phyloP scores from a whole-genome alignment of 1,140 invertebrate species.

The Saccostrea cuccullata region DNA sequence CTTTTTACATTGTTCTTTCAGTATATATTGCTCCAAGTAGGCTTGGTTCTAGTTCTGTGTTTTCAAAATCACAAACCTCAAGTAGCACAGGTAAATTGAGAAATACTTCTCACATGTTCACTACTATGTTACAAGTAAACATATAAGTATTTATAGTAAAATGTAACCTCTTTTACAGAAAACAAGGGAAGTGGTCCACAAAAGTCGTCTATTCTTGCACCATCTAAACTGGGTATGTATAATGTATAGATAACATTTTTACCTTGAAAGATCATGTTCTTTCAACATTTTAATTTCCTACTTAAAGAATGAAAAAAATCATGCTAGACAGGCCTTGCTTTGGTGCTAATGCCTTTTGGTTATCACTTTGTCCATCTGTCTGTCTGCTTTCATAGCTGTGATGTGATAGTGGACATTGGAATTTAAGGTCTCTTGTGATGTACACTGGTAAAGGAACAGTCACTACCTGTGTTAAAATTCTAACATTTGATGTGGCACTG shows the following conservation, averaged over 20 bases:
- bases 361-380: not conserved
- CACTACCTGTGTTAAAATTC: too few relatives aligned
- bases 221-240: constrained; percentile 55
- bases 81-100: constrained; percentile 21
- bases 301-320: too few relatives aligned
- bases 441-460: too few relatives aligned
- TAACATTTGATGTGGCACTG: too few relatives aligned
- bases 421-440: too few relatives aligned
- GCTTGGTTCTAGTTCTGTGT: constrained; percentile 51
- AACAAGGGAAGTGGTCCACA: constrained; percentile 42
- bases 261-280: not conserved
- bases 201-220: constrained; percentile 54
- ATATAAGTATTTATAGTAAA: not conserved
- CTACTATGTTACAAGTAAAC: not conserved
- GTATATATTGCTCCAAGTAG: constrained; percentile 66
- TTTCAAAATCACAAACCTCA: constrained; percentile 35
- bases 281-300: too few relatives aligned
- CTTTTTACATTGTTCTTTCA: constrained; percentile 47
- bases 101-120: not conserved
- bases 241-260: not conserved
- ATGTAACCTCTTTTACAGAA: constrained; percentile 43
- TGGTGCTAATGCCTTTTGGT: too few relatives aligned
- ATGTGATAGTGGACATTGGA: too few relatives aligned
- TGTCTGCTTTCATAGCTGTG: not conserved
- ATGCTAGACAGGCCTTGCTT: too few relatives aligned